Conservation (phyloP, 2,113 vertebrate genomes). For the Lynx canadensis region DNA sequence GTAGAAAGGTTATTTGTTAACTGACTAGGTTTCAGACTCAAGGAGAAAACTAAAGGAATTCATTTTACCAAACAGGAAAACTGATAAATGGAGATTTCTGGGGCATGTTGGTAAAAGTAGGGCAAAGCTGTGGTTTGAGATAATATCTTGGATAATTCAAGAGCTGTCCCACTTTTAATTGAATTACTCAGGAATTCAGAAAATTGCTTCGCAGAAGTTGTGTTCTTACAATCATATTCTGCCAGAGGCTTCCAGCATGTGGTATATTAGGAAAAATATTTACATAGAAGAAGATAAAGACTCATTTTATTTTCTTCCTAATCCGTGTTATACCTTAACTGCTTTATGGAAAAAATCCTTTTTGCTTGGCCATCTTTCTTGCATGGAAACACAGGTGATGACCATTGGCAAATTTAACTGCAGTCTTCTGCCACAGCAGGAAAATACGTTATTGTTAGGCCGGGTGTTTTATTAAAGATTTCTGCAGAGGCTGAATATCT, state of each 20-base stretch:
- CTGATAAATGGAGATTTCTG: slow-evolving; percentile 31
- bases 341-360: slow-evolving; percentile 67
- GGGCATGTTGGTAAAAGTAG: slow-evolving; percentile 46
- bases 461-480: slow-evolving; percentile 82
- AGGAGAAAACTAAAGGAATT: slow-evolving; percentile 27
- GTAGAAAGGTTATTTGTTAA: slow-evolving; percentile 33
- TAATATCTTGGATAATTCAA: slow-evolving; percentile 57
- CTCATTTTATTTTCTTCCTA: slow-evolving; percentile 76
- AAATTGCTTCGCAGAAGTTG: slow-evolving; percentile 64
- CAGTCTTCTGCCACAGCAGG: slow-evolving; percentile 73
- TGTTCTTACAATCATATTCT: slow-evolving; percentile 64
- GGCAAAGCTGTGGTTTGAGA: slow-evolving; percentile 55
- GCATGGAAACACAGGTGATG: slow-evolving; percentile 72
- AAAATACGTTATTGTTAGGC: slow-evolving; percentile 77
- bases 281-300: slow-evolving; percentile 71
- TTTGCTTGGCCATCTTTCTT: slow-evolving; percentile 75
- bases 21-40: slow-evolving; percentile 52
- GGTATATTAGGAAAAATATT: slow-evolving; percentile 75
- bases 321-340: slow-evolving; percentile 78
- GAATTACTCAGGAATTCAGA: slow-evolving; percentile 62
- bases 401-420: slow-evolving; percentile 81
- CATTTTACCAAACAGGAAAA: slow-evolving; percentile 22
- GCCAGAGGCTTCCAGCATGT: slow-evolving; percentile 74
- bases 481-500: slow-evolving; percentile 67
- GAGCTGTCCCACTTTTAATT: slow-evolving; percentile 56